Evolutionary conservation across 2,113 vertebrate species (phyloP), one percentile per base, ranked within the genome.

Genomic region (Rhabdomys dilectus): DNA sequence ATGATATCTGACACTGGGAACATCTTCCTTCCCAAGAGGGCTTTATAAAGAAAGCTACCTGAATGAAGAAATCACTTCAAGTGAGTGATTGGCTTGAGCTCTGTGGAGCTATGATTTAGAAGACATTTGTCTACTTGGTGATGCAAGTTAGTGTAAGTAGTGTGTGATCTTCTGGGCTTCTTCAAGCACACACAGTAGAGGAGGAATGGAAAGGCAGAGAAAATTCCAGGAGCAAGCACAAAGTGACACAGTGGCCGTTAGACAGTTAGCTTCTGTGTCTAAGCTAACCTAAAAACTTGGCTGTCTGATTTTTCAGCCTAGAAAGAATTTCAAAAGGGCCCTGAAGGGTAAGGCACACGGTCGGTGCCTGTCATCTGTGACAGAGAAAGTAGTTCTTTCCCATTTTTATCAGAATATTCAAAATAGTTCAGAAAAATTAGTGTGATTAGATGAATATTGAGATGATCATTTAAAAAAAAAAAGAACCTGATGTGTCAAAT

Each of bases 371-470:
- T 31, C 62, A 36, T 51, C 62, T 68, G 10, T 78, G 77, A 66
- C 45, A 96, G 26, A 86, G 60, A 75, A 56, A 95, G 86, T 34
- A 29, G 60, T 9, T 77, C 58, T 92, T 91, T 89, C 24, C 36
- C 78, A 9, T 91, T 87, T 96, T 96, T 92, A 56, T 87, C 53
- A 51, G 22, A 60, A 70, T 70, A 82, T 86, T 87, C 64, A 84
- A 39, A 21, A 58, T 77, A 16, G 91, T 70, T 96, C n/a, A 91
- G 70, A 81, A 94, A 45, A 97, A 88, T 81, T 89, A 94, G 42
- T 88, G 22, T n/a, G 91, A 95, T 95, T 95, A 80, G 91, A 73
- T 93, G 26, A 11, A 39, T 82, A 82, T 51, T 91, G 56, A 96
- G 76, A 36, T 87, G 24, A 92, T 92, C 68, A 58, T 89, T 96